Evolutionary conservation across 1,140 invertebrate species (phyloP).

Genomic region (Palaemon carinicauda): DNA sequence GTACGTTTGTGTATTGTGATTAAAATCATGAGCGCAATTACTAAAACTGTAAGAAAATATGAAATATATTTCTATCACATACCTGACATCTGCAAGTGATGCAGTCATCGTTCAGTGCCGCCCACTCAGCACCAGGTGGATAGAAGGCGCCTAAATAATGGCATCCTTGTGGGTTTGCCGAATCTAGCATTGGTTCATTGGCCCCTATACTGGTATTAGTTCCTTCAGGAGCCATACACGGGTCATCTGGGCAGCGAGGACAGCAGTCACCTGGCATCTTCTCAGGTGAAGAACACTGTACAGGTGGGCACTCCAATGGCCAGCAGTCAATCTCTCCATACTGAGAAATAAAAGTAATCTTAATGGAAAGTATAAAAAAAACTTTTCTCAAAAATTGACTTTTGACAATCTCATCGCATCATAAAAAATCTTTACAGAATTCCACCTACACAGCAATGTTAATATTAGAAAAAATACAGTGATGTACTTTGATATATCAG

Average conservation of each 20-base stretch:
- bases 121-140: constrained; percentile 72
- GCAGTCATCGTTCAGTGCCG: constrained; percentile 74
- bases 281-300: constrained; percentile 75
- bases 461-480: neutral
- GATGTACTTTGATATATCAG: neutral
- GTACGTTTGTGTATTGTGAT: neutral
- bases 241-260: constrained; percentile 75
- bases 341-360: constrained; percentile 66
- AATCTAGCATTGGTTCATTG: constrained; percentile 4
- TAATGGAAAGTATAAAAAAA: neutral
- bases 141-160: constrained; percentile 71
- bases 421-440: too few relatives aligned
- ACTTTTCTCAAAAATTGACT: too few relatives aligned
- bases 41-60: neutral
- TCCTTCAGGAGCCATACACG: constrained; percentile 59
- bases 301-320: constrained; percentile 82
- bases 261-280: constrained; percentile 75
- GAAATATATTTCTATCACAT: constrained; percentile 62
- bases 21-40: neutral
- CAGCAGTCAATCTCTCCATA: constrained; percentile 89
- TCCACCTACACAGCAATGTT: too few relatives aligned
- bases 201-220: constrained; percentile 59
- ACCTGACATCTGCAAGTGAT: constrained; percentile 82
- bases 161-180: constrained; percentile 66
- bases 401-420: too few relatives aligned